Conservation (phyloP, 1,140 invertebrate genomes). For the Apocrypta bakeri region DNA sequence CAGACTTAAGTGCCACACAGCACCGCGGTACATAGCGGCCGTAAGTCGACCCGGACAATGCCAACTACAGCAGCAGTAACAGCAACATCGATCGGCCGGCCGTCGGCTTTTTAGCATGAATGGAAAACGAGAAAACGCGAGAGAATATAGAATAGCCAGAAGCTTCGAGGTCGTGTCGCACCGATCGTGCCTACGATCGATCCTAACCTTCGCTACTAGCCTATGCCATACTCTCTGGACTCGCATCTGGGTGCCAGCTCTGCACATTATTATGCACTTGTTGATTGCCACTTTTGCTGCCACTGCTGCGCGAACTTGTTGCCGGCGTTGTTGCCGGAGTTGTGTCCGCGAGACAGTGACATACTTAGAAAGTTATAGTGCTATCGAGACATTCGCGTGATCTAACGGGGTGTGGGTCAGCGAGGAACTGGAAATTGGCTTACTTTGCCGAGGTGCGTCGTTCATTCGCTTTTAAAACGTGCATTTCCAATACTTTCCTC, state of each 20-base stretch:
- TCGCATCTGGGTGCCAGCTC: neutral
- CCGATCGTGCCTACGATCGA: constrained; percentile 15
- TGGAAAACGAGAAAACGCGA: neutral
- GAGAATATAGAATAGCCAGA: neutral
- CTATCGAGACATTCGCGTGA: neutral
- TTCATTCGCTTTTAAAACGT: too few species aligned
- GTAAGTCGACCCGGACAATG: neutral
- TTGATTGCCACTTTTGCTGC: constrained; percentile 9
- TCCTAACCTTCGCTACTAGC: constrained; percentile 30
- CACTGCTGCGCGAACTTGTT: constrained; percentile 19
- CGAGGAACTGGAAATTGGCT: neutral
- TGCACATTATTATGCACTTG: constrained; percentile 39
- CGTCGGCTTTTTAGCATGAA: neutral
- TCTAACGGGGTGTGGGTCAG: neutral
- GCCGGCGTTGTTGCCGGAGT: neutral
- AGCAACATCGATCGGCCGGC: neutral
- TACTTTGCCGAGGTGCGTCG: too few species aligned
- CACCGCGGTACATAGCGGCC: too few species aligned
- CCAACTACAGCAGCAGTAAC: neutral
- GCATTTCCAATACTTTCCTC: too few species aligned
- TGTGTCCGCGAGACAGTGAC: neutral
- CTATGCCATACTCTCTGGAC: neutral
- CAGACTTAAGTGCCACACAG: too few species aligned
- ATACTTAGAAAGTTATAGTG: neutral
- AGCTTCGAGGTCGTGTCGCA: neutral